Base-by-base conservation (phyloP, 1,140 invertebrate genomes). In the Xylocopa sonorina region DNA sequence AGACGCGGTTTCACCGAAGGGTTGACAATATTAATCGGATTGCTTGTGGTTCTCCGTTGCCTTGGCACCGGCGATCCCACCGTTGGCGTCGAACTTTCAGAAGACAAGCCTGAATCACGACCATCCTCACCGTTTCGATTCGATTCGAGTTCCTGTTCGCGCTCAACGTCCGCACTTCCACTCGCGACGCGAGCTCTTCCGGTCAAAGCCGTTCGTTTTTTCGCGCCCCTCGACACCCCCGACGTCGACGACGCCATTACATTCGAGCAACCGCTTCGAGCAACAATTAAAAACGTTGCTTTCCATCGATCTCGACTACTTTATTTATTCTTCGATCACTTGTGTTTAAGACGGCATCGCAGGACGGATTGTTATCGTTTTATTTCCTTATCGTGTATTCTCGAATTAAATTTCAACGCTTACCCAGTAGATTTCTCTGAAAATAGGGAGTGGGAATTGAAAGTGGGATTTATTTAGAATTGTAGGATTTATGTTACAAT, bases 61-160 rank as follows among this genome's bases (percentile, higher is more conserved):
- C 90, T 88, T 12, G 91, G 89, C 0, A 89, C 88, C 46, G 92
- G 91, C n/a, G 92, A 93, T 38, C 89, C 91, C 9, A 88, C 88
- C 21, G 89, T 90, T 7, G 92, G 92, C 38, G 92, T 92, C 53
- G 92, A 90, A 62, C 88, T 89, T 64, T 92, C 92, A 27, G 92
- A 93, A 0, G 92, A 93, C 41, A 93, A 82, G 4, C 91, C 92
- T 21, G 92, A 93, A 58, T 93, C 92, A 62, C 80, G 87, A 3
- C 84, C 88, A 41, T 92, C 91, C 24, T 92, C 91, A 50, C 68
- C 51, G 21, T 71, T 71, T 16, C 62, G 48, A 32, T 2, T 41
- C 10, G 67, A 24, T 10, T 34, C n/a, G 50, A 27, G 66, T 32
- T 29, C 55, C 14, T 34, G 62, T 24, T 82, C 74, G 48, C 74